Conservation (phyloP, 2,888 invertebrate species). For the Drosophila tanythrix region DNA sequence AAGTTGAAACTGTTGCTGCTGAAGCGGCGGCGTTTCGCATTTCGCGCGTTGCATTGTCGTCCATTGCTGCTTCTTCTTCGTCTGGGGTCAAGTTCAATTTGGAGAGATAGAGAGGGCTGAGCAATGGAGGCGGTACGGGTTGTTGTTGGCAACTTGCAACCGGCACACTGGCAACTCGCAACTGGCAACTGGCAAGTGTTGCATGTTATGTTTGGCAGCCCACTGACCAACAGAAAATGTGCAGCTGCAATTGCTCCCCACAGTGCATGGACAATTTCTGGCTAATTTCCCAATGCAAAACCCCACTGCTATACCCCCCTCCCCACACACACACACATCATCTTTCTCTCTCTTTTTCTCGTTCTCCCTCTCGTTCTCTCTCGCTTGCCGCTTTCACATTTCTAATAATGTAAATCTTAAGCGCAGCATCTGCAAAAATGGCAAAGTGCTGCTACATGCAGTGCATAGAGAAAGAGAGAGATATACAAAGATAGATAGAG, state of each 20-base stretch:
- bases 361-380: not conserved
- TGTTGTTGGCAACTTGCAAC: constrained; percentile 24
- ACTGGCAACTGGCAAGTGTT: constrained; percentile 56
- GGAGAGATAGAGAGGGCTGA: constrained; percentile 25
- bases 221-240: constrained; percentile 68
- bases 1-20: constrained; percentile 4
- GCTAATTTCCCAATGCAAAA: constrained; percentile 68
- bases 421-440: constrained; percentile 58
- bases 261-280: constrained; percentile 71
- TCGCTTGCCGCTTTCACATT: constrained; percentile 13
- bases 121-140: constrained; percentile 43
- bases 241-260: constrained; percentile 71
- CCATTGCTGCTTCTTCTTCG: constrained; percentile 3
- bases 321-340: not conserved
- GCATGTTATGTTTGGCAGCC: constrained; percentile 63
- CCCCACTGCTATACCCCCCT: not conserved
- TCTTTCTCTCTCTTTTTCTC: not conserved
- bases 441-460: constrained; percentile 44
- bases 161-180: constrained; percentile 30
- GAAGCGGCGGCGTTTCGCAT: constrained; percentile 64
- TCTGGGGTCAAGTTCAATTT: constrained; percentile 69
- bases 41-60: constrained; percentile 60
- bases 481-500: not conserved
- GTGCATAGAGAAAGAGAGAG: constrained; percentile 8
- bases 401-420: constrained; percentile 73